Evolutionary conservation across 2,113 vertebrate species (phyloP).

Genomic region (Excalfactoria chinensis): DNA sequence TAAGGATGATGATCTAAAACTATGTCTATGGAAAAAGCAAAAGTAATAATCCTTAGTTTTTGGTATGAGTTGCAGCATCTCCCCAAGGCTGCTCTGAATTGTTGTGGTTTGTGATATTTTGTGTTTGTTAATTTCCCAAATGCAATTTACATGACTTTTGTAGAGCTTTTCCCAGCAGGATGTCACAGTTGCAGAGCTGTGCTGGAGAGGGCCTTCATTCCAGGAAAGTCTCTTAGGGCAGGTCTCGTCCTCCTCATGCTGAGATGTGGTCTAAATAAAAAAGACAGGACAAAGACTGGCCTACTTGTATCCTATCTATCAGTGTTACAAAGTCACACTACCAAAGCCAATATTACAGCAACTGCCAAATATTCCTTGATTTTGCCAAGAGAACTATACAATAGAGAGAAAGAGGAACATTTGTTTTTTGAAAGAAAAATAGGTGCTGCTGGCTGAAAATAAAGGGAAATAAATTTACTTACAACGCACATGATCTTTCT

Average conservation of each 20-base stretch:
- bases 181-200: not conserved
- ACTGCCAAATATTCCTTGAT: not conserved
- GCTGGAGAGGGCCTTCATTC: not conserved
- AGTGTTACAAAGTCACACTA: not conserved
- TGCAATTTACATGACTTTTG: not conserved
- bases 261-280: not conserved
- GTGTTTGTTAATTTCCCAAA: not conserved
- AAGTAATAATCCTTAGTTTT: not conserved
- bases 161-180: not conserved
- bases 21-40: not conserved
- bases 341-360: not conserved
- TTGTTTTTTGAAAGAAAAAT: not conserved
- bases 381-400: not conserved
- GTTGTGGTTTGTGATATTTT: not conserved
- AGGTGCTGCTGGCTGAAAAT: not conserved
- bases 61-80: not conserved
- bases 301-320: not conserved
- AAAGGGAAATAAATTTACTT: not conserved
- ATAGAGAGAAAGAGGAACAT: not conserved
- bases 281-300: not conserved
- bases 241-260: not conserved
- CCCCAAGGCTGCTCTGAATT: not conserved
- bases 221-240: not conserved
- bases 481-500: not conserved
- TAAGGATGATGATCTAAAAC: not conserved